Base-by-base conservation (phyloP, 2,113 vertebrate genomes). In the Tyto alba region DNA sequence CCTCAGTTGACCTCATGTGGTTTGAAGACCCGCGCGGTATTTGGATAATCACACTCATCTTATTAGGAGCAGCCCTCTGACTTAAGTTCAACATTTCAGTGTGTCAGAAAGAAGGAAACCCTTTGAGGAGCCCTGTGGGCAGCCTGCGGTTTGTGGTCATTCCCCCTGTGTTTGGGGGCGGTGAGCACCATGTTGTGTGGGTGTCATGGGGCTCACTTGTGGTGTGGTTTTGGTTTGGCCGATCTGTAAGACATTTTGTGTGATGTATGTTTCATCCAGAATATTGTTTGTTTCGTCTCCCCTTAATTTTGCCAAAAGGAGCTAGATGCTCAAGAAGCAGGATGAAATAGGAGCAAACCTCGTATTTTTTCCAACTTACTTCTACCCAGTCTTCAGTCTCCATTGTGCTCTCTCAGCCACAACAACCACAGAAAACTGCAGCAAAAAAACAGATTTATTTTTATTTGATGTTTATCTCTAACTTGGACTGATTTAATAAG, bases 131-230 rank as follows among this genome's bases (percentile, higher is more conserved):
- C 20, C 16, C n/a, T 8, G 9, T 27, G 64, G 23, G 26, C 14
- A 16, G 40, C 50, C 43, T 40, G 32, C 2, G 0, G 7, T 56
- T 67, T 62, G 29, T 1, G 3, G 8, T 43, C 0, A 0, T 32
- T 41, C 7, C 22, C 6, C 2, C 8, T 1, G 0, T 4, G 1
- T 68, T 11, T 43, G 22, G 15, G 26, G 32, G 19, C 18, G 48
- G 18, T 26, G 66, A 63, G 16, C 8, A 2, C 57, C 4, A 2
- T 16, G 8, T 40, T 66, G 6, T 1, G 8, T 1, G 6, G 10
- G 20, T 40, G 29, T 68, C 3, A 3, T 22, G 21, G 30, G 16
- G 8, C 16, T 78, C 1, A 0, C 34, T 34, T 56, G 13, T 8
- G 13, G 17, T 41, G 11, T 20, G 45, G 6, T 20, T 47, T 81